Conservation (phyloP, 2,113 vertebrate species). For the Nesogale talazaci region DNA sequence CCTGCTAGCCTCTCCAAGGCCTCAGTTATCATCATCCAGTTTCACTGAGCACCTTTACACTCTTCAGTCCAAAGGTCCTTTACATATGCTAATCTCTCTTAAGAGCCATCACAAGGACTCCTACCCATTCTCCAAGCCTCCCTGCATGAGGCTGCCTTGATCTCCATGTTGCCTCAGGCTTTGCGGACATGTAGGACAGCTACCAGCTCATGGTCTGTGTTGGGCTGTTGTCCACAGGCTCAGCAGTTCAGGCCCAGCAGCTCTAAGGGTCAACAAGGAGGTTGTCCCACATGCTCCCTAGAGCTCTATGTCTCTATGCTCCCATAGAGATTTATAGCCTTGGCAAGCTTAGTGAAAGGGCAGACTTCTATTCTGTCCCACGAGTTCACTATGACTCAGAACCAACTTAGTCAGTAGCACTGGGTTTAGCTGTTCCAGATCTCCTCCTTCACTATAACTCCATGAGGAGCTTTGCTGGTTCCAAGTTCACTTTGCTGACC, state of each 20-base stretch:
- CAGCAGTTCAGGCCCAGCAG: too few species aligned
- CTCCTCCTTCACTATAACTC: background rate
- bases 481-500: background rate
- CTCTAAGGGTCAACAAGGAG: too few species aligned
- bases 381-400: too few species aligned
- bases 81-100: background rate
- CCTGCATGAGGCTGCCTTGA: background rate
- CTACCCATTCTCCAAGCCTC: background rate
- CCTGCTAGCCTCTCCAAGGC: background rate
- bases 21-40: background rate
- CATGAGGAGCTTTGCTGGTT: background rate
- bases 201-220: background rate
- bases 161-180: too few species aligned
- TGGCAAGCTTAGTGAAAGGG: too few species aligned
- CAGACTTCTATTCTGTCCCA: too few species aligned
- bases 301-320: too few species aligned
- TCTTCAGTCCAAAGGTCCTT: background rate
- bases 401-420: too few species aligned
- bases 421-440: too few species aligned
- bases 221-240: too few species aligned
- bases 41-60: background rate
- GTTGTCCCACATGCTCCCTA: too few species aligned
- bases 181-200: background rate
- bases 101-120: background rate
- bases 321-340: too few species aligned